Evolutionary conservation across 2,888 invertebrate genomes (phyloP), one percentile per base, ranked within the genome.

Genomic region (Leucania comma): DNA sequence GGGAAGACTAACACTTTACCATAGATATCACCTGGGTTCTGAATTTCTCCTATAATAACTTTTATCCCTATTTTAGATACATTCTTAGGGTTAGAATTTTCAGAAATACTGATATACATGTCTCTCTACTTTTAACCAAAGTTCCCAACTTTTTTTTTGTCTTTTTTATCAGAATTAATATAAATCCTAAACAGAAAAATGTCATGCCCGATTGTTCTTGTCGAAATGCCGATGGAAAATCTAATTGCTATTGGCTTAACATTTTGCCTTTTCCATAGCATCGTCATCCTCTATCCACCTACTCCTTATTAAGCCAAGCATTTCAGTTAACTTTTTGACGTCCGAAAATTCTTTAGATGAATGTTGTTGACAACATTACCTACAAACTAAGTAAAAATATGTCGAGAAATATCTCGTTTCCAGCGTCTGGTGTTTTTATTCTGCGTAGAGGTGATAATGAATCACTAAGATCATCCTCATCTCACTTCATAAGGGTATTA

Each of bases 1-100:
- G 86, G 86, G 86, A 86, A 88, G 78, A 86, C 73, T 65, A 54
- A 22, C 26, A 35, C 9, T 20, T 53, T 46, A 8, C 26, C 14
- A 26, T 20, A 12, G 12, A 29, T 22, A 22, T 53, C 9, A 5
- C 35, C n/a, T 6, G 17, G 46, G 6, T 48, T 48, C 46, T n/a
- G 8, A n/a, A 6, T 46, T 20, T 46, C 46, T 20, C 46, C 0
- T n/a, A 9, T n/a, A 48, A 48, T 1, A 9, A n/a, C n/a, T 32
- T 32, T 24, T 6, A 66, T 14, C 3, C 14, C 4, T 29, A 24
- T 24, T n/a, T 29, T 22, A 3, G 12, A 5, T 29, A n/a, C 10
- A 35, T 26, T 8, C 8, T 14, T 32, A 63, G n/a, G 3, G 14
- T 8, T 24, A 6, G 20, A 20, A 10, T 20, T 46, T 8, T 3